Percentiles rank a stretch among this genome's conserved stretches.
Evolutionary conservation across 2,113 vertebrate genomes (phyloP).

Genomic region (Boulengeromyrus knoepffleri): DNA sequence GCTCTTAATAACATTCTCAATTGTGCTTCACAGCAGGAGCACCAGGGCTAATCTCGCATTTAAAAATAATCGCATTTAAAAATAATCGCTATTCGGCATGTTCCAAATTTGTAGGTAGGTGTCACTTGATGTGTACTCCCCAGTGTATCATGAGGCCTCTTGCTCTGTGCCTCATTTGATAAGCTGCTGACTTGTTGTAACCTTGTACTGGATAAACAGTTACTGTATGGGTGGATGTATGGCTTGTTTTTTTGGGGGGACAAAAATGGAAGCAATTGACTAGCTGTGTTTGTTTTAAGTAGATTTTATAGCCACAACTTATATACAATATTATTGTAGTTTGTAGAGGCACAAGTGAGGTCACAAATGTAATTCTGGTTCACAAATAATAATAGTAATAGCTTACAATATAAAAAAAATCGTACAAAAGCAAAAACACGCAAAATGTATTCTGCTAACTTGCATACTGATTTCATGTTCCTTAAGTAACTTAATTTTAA

Average conservation of each 20-base stretch:
- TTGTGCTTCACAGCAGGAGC: not conserved
- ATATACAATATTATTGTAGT: not conserved
- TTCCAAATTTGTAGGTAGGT: not conserved
- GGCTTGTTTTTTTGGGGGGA: not conserved
- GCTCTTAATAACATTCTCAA: slow-evolving; percentile 12
- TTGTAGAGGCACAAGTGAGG: not conserved
- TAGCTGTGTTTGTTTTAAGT: not conserved
- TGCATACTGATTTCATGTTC: not conserved
- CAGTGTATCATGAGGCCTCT: not conserved
- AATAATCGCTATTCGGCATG: not conserved
- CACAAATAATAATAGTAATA: not conserved
- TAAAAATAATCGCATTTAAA: not conserved
- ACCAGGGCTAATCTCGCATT: not conserved
- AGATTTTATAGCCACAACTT: not conserved
- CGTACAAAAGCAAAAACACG: not conserved
- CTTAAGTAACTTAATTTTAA: not conserved
- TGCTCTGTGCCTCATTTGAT: not conserved
- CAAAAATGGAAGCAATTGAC: not conserved
- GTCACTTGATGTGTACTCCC: not conserved
- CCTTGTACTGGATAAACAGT: not conserved
- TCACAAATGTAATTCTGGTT: not conserved
- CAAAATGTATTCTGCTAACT: not conserved
- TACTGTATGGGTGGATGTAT: not conserved
- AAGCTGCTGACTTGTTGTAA: not conserved
- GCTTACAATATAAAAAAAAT: not conserved